A percentile compares a stretch with the other conserved stretches of the same genome.
Evolutionary conservation across 2,888 invertebrate genomes (phyloP).

Genomic region (Melanophora roralis): DNA sequence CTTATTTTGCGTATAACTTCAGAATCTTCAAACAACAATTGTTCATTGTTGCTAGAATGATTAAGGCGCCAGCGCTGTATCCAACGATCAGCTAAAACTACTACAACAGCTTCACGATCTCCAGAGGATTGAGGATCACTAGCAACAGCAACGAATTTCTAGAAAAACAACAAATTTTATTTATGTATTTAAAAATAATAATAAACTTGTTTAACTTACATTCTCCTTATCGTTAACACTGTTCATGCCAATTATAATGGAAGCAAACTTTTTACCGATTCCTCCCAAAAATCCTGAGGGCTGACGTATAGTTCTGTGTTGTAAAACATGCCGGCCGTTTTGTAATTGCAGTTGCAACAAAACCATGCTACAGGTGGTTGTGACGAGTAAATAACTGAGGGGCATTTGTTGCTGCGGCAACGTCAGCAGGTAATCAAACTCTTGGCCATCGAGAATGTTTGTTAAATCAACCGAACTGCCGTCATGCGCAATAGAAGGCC

Average conservation of each 20-base stretch:
- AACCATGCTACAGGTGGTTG: constrained; percentile 93
- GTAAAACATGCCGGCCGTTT: constrained; percentile 84
- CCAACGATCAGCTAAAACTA: constrained; percentile 85
- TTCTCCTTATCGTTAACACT: constrained; percentile 75
- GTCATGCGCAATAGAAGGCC: constrained; percentile 93
- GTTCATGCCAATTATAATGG: constrained; percentile 76
- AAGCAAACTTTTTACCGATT: constrained; percentile 82
- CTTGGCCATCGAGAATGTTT: constrained; percentile 91
- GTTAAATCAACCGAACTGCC: constrained; percentile 89
- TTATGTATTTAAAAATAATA: too few relatives aligned
- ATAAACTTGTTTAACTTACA: constrained; percentile 63
- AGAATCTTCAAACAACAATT: constrained; percentile 83
- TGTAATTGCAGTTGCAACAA: constrained; percentile 81
- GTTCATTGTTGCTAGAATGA: constrained; percentile 81
- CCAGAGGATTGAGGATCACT: constrained; percentile 75
- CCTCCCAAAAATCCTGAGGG: constrained; percentile 92
- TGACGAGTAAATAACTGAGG: constrained; percentile 88
- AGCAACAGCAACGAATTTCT: constrained; percentile 84
- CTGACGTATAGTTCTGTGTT: constrained; percentile 83
- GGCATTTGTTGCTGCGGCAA: constrained; percentile 80
- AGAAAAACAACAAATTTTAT: background rate
- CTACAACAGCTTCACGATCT: constrained; percentile 80
- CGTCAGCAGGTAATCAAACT: constrained; percentile 86
- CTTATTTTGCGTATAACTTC: constrained; percentile 85
- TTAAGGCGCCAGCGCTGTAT: constrained; percentile 90